Percentiles rank a stretch among this genome's conserved stretches.
phyloP scores from a whole-genome alignment of 2,113 vertebrate species.

The Pterophyllum scalare region DNA sequence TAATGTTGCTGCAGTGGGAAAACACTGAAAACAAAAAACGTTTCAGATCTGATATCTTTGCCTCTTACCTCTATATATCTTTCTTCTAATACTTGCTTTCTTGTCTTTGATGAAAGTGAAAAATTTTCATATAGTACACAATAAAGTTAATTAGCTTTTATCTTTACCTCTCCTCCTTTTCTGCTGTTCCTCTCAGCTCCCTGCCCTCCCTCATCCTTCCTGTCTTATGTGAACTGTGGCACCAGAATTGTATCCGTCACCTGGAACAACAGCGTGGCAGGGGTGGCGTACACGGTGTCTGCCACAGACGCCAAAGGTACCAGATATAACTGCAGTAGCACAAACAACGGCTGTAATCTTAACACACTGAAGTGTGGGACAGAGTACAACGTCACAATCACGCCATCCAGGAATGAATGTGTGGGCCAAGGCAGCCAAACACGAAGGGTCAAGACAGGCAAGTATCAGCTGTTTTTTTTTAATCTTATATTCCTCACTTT shows the following conservation, averaged over 20 bases:
- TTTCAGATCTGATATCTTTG: background rate
- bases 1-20: background rate
- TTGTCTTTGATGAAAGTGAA: background rate
- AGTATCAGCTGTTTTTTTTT: constrained; percentile 1
- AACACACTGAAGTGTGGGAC: constrained; percentile 69
- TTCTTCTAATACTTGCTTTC: background rate
- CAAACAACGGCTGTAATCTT: constrained; percentile 58
- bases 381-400: constrained; percentile 74
- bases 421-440: constrained; percentile 65
- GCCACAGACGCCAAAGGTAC: constrained; percentile 15
- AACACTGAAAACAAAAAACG: no score
- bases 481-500: background rate
- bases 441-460: constrained; percentile 69
- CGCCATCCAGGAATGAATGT: constrained; percentile 64
- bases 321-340: constrained; percentile 62
- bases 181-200: constrained; percentile 67
- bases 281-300: constrained; percentile 60
- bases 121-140: background rate
- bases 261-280: constrained; percentile 63
- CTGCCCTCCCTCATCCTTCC: constrained; percentile 65
- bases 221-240: constrained; percentile 63
- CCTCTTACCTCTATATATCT: background rate
- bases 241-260: constrained; percentile 61
- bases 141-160: background rate
- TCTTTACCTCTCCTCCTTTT: background rate